phyloP scores from a whole-genome alignment of 2,888 invertebrate species.

The Cataglyphis albicans region DNA sequence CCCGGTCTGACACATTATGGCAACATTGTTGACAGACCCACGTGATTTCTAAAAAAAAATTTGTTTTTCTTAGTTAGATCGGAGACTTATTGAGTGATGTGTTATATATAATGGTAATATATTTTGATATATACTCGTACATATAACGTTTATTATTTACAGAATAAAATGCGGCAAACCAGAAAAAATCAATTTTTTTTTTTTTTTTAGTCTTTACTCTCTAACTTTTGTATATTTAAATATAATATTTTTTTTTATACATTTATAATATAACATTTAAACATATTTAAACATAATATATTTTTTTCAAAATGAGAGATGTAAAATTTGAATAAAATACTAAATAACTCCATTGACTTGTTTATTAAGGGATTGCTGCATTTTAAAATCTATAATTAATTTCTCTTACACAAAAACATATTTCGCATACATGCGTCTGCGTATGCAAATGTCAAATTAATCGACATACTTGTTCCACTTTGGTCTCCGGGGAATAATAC shows the following conservation, averaged over 20 bases:
- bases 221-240: background rate
- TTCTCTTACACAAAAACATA: background rate
- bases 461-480: background rate
- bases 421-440: background rate
- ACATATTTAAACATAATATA: background rate
- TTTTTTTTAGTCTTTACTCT: background rate
- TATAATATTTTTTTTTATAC: background rate
- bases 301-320: background rate
- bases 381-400: background rate
- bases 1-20: no score
- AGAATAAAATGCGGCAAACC: background rate
- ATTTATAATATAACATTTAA: background rate
- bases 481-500: constrained; percentile 1
- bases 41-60: no score
- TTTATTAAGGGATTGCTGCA: background rate
- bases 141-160: background rate
- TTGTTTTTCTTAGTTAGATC: no score
- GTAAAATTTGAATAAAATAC: background rate
- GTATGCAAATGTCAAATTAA: constrained; percentile 25
- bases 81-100: no score
- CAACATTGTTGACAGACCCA: no score
- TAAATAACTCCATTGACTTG: constrained; percentile 6
- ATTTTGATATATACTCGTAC: background rate
- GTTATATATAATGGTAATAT: background rate
- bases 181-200: background rate